Base-by-base conservation (phyloP, 2,113 vertebrate species). In the Oncorhynchus gorbuscha region DNA sequence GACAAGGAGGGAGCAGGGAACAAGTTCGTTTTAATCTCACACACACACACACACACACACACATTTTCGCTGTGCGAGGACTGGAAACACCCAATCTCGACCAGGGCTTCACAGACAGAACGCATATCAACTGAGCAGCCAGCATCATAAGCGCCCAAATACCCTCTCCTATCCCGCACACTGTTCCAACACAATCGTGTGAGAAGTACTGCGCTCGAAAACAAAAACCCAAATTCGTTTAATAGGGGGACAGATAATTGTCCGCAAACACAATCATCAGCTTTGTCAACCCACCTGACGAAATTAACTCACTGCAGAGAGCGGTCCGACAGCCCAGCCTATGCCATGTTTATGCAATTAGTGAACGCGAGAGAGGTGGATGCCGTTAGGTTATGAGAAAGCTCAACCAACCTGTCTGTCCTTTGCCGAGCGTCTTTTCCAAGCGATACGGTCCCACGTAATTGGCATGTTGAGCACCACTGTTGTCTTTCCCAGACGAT, bases 361-460 rank as follows among this genome's bases (percentile, higher is more conserved):
- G n/a, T 26, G 22, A 73, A 78, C 51, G 35, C 30, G 30, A 45
- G 12, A 59, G 65, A 14, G 16, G 55, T 48, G 13, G 58, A 66
- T 62, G 49, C 59, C 7, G 81, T 5, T 6, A 26, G 26, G 18
- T 45, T 20, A 72, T 5, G 75, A 67, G 74, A 78, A 76, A 83
- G 74, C 91, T 85, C 51, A 89, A 96, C 96, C 90, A 92, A 99
- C 98, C 98, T 98, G 98, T 99, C 96, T 99, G 98, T 94, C 98
- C 98, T 94, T 99, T 99, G 86, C 98, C 98, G 79, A 99, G 94
- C 89, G 98, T 99, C 94, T 99, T 99, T 95, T 99, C 98, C 95
- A 99, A 94, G 85, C 98, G 96, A 86, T 99, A 99, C 84, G 98
- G 98, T 96, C 98, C 98, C 95, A 99, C 98, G 93, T 99, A 99